Base-by-base conservation (phyloP, 1,140 invertebrate species). In the Drosophila tsacasi region DNA sequence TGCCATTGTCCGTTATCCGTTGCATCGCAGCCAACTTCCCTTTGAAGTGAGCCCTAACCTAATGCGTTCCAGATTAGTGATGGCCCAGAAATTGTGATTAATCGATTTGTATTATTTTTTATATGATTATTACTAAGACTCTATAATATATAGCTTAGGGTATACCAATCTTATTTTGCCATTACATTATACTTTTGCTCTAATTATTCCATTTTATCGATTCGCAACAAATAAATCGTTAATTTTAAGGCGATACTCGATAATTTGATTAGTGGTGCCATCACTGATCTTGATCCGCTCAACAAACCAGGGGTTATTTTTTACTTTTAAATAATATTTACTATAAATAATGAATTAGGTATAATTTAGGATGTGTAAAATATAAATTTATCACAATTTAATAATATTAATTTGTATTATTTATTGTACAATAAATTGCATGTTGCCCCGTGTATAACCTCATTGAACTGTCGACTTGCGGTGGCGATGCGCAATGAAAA, bases 401-500 rank as follows among this genome's bases (percentile, higher is more conserved):
- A 23, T 5, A 9, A 21, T 23, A 17, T 17, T 57, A 23, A 55
- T 23, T n/a, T 10, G 9, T 6, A 23, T 17, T 23, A 55, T 23
- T 55, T 37, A 55, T 37, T 6, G 7, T 13, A 23, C 52, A 55
- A 55, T 37, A 17, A 37, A 25, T 17, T 25, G 1, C 15, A 5
- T n/a, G 21, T 7, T 57, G 15, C 54, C 35, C 54, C 35, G 9
- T n/a, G 10, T 12, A 17, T 46, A 47, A 46, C 37, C 39, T 37
- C 64, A 67, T 67, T 63, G 64, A 63, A 37, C 32, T 64, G 64
- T 63, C 59, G 64, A 46, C 61, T 39, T 15, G 32, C 37, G 25
- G 19, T 27, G 17, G 35, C 37, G 30, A 50, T 72, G 52, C 23
- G 35, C 69, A 37, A 73, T 73, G 68, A 78, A 71, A 78, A 59